Conservation (phyloP, 2,113 vertebrate genomes). For the Mesitornis unicolor region DNA sequence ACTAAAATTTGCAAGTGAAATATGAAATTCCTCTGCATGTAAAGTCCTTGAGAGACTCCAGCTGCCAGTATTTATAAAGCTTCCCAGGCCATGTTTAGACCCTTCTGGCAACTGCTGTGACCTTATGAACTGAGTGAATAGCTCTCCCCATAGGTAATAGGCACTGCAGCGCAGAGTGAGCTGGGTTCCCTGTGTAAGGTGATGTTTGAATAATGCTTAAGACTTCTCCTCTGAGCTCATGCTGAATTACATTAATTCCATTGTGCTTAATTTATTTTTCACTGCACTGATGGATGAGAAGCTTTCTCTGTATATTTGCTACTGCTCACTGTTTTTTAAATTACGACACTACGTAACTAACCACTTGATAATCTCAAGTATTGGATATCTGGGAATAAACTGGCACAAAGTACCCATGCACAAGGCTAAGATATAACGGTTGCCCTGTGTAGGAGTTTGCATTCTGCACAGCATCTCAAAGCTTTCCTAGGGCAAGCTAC, state of each 20-base stretch:
- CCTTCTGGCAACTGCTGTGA: background rate
- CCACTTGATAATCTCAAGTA: background rate
- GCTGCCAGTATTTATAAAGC: background rate
- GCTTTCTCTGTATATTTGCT: background rate
- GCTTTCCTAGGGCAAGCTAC: background rate
- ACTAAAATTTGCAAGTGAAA: background rate
- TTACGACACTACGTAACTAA: background rate
- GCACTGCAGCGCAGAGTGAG: background rate
- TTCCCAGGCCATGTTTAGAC: background rate
- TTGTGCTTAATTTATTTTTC: background rate
- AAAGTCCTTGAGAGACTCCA: background rate
- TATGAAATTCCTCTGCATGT: background rate
- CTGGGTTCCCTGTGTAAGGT: background rate
- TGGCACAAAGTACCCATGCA: background rate
- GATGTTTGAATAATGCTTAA: background rate
- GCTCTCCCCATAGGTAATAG: background rate
- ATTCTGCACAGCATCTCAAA: background rate
- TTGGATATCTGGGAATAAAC: background rate
- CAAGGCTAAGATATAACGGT: background rate
- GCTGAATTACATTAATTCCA: background rate
- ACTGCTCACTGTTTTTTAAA: background rate
- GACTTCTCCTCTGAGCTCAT: background rate
- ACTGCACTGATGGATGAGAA: background rate
- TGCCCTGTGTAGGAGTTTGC: background rate
- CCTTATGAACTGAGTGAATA: background rate